These are phyloP conservation scores for Cyrtorhinus lividipennis DNA, from an alignment of 1,140 invertebrate genomes.

Conservation along the genomic window DNA sequence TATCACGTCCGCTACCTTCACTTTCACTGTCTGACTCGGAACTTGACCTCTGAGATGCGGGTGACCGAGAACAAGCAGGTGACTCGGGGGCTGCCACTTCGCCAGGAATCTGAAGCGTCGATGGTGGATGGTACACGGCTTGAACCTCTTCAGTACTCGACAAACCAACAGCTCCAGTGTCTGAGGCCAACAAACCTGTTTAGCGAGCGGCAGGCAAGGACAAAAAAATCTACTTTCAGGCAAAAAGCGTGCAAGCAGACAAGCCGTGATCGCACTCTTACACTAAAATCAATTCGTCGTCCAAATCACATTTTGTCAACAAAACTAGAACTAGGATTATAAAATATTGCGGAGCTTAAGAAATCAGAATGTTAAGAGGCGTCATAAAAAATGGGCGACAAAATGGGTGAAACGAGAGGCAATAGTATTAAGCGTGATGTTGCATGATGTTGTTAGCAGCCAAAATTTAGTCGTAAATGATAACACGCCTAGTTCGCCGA, in stretches of 20 bases:
- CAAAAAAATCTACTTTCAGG: too few species aligned
- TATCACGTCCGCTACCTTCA: constrained; percentile 27
- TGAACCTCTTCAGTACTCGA: constrained; percentile 23
- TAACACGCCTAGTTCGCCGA: too few species aligned
- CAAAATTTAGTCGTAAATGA: too few species aligned
- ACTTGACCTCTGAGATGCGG: constrained; percentile 4
- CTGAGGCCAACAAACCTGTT: constrained; percentile 19
- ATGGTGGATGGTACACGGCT: constrained; percentile 55
- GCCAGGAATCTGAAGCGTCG: constrained; percentile 57
- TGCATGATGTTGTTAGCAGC: too few species aligned
- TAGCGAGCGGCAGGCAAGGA: too few species aligned
- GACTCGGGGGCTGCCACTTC: constrained; percentile 28
- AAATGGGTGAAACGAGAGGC: too few species aligned
- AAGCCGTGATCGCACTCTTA: not conserved
- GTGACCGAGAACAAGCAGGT: not conserved
- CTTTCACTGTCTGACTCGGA: constrained; percentile 3
- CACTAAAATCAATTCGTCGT: not conserved
- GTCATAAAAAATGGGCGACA: too few species aligned
- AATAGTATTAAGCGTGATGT: too few species aligned
- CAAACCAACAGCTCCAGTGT: constrained; percentile 22
- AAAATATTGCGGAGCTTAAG: too few species aligned
- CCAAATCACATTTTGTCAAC: too few species aligned
- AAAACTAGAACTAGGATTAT: too few species aligned
- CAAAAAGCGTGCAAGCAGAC: not conserved
- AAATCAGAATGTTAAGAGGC: too few species aligned